Percentiles rank a stretch among this genome's conserved stretches.
Evolutionary conservation across 2,888 invertebrate species (phyloP).

Genomic region (Glomeris marginata): DNA sequence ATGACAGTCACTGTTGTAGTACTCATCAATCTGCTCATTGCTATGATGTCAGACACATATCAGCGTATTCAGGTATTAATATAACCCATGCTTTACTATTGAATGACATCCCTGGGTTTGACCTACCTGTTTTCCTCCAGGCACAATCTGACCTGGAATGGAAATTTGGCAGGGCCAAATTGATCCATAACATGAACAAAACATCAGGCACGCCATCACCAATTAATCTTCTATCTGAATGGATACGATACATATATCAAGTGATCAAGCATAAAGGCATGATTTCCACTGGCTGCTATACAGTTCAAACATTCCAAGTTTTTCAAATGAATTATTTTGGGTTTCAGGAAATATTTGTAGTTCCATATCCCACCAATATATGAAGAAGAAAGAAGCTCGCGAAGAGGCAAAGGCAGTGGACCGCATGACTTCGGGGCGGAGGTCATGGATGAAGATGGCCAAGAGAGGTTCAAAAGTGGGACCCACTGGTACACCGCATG

Average conservation of each 20-base stretch:
- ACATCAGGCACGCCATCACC: conserved; percentile 96
- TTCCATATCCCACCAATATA: too few relatives aligned
- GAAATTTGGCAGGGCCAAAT: conserved; percentile 97
- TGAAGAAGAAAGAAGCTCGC: background rate
- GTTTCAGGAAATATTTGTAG: too few relatives aligned
- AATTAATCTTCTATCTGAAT: conserved; percentile 87
- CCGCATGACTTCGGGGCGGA: conserved; percentile 6
- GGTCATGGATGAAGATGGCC: conserved; percentile 6
- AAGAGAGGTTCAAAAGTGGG: conserved; percentile 10
- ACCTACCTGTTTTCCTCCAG: conserved; percentile 37
- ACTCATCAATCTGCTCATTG: conserved; percentile 96
- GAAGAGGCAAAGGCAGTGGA: background rate
- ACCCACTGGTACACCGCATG: conserved; percentile 7
- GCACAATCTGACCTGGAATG: conserved; percentile 99
- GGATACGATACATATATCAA: conserved; percentile 71
- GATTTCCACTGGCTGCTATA: background rate
- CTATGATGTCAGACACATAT: conserved; percentile 99
- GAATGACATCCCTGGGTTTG: background rate
- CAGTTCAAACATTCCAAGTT: too few relatives aligned
- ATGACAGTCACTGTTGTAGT: conserved; percentile 97
- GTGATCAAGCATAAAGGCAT: conserved; percentile 45
- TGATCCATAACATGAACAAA: conserved; percentile 95
- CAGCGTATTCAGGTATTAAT: conserved; percentile 57
- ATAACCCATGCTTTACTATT: background rate
- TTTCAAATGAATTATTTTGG: too few relatives aligned